Evolutionary conservation across 2,797 vertebrate genomes (phyloP).

Genomic region (Strix occidentalis): DNA sequence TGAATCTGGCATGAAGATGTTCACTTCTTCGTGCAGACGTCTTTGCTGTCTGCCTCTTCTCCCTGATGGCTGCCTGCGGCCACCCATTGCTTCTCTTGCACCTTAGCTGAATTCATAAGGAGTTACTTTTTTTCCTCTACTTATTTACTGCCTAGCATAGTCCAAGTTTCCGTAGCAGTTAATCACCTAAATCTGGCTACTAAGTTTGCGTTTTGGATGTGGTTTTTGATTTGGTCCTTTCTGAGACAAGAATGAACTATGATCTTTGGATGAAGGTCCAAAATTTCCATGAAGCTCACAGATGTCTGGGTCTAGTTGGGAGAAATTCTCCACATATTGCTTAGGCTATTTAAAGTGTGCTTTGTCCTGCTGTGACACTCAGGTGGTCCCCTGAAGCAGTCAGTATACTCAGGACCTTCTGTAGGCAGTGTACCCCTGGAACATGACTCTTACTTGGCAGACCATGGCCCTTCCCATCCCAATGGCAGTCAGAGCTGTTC

Average conservation of each 20-base stretch:
- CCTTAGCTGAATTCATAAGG: neutral
- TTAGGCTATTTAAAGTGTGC: neutral
- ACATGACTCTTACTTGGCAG: neutral
- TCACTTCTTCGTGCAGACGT: neutral
- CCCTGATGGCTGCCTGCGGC: accelerated
- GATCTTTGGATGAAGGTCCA: neutral
- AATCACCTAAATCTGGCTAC: neutral
- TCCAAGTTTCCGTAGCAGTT: neutral
- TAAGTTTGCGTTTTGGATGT: neutral
- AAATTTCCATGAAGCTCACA: neutral
- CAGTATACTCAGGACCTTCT: neutral
- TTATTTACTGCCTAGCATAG: neutral
- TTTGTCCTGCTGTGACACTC: neutral
- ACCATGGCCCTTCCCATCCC: neutral
- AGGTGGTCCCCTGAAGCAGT: accelerated
- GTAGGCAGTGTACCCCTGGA: neutral
- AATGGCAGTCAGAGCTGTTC: neutral
- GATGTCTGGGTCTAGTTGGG: neutral
- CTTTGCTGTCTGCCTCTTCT: neutral
- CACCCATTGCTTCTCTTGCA: neutral
- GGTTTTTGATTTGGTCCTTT: neutral
- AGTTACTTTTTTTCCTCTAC: neutral
- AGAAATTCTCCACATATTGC: neutral
- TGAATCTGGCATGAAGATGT: neutral
- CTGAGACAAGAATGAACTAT: neutral